Evolutionary conservation across 2,797 vertebrate genomes (phyloP), one percentile per base, ranked within the genome.

Genomic region (Schizopygopsis pylzovi): DNA sequence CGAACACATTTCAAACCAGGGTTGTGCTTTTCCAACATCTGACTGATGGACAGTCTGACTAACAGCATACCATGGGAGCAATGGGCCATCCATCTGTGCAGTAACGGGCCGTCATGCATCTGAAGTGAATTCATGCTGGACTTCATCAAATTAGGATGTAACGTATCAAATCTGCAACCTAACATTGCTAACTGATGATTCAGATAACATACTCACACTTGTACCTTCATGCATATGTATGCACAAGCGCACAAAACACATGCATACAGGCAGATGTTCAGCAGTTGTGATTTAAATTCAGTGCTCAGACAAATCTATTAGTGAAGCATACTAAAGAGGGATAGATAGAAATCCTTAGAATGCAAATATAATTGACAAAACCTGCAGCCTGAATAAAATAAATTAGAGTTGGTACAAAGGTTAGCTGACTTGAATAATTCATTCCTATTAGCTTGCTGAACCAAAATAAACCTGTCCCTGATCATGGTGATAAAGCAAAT

Each of bases 281-380:
- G 41, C 28, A 33, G 28, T 22, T 54, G 47, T 65, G 10, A 78
- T 81, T 67, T 33, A 63, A 43, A 70, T 80, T 70, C 72, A 43
- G 49, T 13, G 43, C 79, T 65, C 43, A 73, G 41, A 82, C 75
- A 88, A 81, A 88, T 81, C 67, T 81, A 82, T 81, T 85, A 81
- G 59, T 79, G 33, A 43, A 54, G 54, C 59, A 81, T 65, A 75
- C 65, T 59, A 39, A 25, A 67, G 41, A 77, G 84, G 25, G 39
- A 49, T 47, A 28, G 63, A 63, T 79, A 37, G 47, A 81, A 92
- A 88, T 91, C 87, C 88, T 89, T 90, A 81, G 89, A 91, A 93
- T 93, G 88, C 87, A 92, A 93, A 93, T 92, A 85, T 85, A 92
- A 93, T 90, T 92, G 92, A 90, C 87, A 86, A 88, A 92, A 92